Conservation (phyloP, 2,797 vertebrate genomes). For the Coccyzus lansbergi region DNA sequence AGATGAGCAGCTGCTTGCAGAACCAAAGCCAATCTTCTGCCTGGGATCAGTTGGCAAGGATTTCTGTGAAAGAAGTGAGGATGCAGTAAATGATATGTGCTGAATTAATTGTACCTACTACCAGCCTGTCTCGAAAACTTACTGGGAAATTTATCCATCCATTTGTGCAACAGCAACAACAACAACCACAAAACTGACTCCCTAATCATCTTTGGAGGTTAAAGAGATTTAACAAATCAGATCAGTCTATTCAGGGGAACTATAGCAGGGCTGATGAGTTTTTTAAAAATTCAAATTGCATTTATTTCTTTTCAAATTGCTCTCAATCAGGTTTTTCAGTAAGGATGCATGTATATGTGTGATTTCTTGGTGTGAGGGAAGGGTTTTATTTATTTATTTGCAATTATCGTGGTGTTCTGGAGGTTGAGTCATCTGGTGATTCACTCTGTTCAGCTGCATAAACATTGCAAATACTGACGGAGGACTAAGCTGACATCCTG, state of each 20-base stretch:
- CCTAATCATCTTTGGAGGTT: slow-evolving; percentile 51
- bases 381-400: slow-evolving; percentile 50
- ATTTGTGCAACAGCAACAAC: slow-evolving; percentile 47
- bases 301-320: slow-evolving; percentile 62
- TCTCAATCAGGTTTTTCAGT: slow-evolving; percentile 48
- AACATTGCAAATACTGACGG: neutral
- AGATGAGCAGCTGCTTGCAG: slow-evolving; percentile 54
- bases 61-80: slow-evolving; percentile 56
- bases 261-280: slow-evolving; percentile 52
- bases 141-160: slow-evolving; percentile 41
- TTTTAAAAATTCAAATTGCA: slow-evolving; percentile 32
- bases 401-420: slow-evolving; percentile 13
- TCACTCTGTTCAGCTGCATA: slow-evolving; percentile 50
- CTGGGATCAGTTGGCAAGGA: slow-evolving; percentile 52
- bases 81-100: slow-evolving; percentile 48
- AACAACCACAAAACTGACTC: slow-evolving; percentile 55
- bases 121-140: slow-evolving; percentile 35
- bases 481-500: neutral
- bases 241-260: slow-evolving; percentile 45
- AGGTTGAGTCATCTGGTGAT: slow-evolving; percentile 65
- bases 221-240: slow-evolving; percentile 50
- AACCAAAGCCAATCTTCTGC: slow-evolving; percentile 66
- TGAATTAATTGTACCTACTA: slow-evolving; percentile 65
- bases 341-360: neutral
- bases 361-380: slow-evolving; percentile 28